phyloP scores from a whole-genome alignment of 1,140 invertebrate species.

The Agrypnia vestita region DNA sequence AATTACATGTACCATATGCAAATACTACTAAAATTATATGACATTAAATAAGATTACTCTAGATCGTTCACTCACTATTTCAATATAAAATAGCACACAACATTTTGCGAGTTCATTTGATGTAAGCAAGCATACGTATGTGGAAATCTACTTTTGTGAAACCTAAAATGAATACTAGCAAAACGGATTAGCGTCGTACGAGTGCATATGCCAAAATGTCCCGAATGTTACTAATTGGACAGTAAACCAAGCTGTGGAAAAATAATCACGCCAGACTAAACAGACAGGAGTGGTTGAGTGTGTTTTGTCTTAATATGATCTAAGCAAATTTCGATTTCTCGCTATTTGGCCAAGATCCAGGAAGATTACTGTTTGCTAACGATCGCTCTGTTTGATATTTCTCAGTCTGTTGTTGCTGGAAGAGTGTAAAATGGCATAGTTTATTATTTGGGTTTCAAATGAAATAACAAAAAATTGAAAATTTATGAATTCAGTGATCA shows the following conservation, averaged over 20 bases:
- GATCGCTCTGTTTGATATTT: not conserved
- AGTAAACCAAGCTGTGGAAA: conserved; percentile 9
- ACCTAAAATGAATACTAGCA: not conserved
- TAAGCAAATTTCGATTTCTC: not conserved
- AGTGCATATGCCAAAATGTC: conserved; percentile 22
- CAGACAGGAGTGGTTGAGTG: not conserved
- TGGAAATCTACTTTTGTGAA: conserved; percentile 2
- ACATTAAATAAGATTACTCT: not conserved
- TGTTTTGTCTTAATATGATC: not conserved
- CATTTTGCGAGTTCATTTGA: not conserved
- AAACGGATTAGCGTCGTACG: not conserved
- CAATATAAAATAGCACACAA: not conserved
- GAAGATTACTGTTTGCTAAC: conserved; percentile 10
- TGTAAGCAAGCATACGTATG: not conserved
- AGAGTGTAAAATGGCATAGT: not conserved
- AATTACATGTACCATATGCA: not conserved
- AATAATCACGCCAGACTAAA: not conserved
- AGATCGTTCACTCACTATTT: not conserved
- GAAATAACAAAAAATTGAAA: too few relatives aligned
- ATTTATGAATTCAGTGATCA: too few relatives aligned
- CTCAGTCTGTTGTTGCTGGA: too few relatives aligned
- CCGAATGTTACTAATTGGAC: conserved; percentile 25
- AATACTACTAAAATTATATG: not conserved
- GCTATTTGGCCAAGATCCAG: not conserved
- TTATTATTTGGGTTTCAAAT: not conserved